A percentile compares a stretch with the other conserved stretches of the same genome.
These are phyloP conservation scores for Ptychadena robeensis DNA, from an alignment of 2,797 vertebrate genomes.

Conservation along the genomic window DNA sequence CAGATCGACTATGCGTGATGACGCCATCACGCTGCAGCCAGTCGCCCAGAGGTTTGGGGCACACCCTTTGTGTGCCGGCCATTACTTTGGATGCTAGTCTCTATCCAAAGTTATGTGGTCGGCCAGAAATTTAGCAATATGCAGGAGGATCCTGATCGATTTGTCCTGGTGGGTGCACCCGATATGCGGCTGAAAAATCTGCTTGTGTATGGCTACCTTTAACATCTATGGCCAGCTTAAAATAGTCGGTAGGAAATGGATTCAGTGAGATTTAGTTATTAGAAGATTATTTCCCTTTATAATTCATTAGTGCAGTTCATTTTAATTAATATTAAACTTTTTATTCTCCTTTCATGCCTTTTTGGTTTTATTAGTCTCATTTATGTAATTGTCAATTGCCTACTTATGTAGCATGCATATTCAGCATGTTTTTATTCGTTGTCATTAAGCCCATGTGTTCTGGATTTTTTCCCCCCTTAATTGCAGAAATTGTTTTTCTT, in stretches of 20 bases:
- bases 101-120: no score
- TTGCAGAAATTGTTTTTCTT: conserved; percentile 4
- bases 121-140: no score
- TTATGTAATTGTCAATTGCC: conserved; percentile 31
- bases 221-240: no score
- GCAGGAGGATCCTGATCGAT: no score
- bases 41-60: no score
- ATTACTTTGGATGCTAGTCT: no score
- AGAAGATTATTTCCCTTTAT: neutral
- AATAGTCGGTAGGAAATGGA: neutral
- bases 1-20: no score
- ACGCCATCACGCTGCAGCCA: no score
- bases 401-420: conserved; percentile 10
- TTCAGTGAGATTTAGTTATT: neutral
- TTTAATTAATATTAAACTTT: conserved; percentile 23
- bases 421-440: conserved; percentile 46
- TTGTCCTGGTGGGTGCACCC: no score
- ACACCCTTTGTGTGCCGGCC: no score
- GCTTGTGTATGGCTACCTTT: no score
- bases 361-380: conserved; percentile 25
- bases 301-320: neutral
- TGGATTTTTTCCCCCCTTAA: neutral
- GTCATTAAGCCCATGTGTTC: conserved; percentile 8
- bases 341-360: conserved; percentile 16
- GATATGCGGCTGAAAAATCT: no score